Evolutionary conservation across 2,888 invertebrate genomes (phyloP).

Genomic region (Camponotus fellah): DNA sequence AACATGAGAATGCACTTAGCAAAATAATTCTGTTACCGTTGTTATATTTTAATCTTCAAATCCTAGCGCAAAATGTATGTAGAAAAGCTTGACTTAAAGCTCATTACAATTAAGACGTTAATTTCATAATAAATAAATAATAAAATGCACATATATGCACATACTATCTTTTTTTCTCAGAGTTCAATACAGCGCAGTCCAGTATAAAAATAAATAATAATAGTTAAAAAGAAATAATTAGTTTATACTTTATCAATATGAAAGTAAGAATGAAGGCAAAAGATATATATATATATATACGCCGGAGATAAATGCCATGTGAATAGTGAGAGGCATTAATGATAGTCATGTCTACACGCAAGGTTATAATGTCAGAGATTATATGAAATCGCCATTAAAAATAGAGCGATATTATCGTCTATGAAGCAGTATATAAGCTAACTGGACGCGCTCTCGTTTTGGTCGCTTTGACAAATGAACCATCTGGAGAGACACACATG

Average conservation of each 20-base stretch:
- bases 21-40: background rate
- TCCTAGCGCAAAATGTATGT: background rate
- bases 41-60: background rate
- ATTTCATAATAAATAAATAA: background rate
- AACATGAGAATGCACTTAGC: background rate
- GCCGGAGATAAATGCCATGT: background rate
- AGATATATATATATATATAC: background rate
- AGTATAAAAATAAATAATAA: background rate
- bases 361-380: background rate
- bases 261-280: background rate
- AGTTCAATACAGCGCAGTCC: too few relatives aligned
- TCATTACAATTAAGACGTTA: background rate
- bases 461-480: slow-evolving; percentile 66
- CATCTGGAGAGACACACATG: slow-evolving; percentile 73
- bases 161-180: background rate
- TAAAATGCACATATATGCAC: background rate
- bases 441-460: slow-evolving; percentile 22
- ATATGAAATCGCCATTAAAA: slow-evolving; percentile 51
- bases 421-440: slow-evolving; percentile 50
- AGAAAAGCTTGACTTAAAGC: background rate
- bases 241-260: background rate
- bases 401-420: slow-evolving; percentile 14
- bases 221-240: background rate
- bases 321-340: slow-evolving; percentile 19
- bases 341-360: background rate